Evolutionary conservation across 2,797 vertebrate species (phyloP).

Genomic region (Pantherophis vulpinus): DNA sequence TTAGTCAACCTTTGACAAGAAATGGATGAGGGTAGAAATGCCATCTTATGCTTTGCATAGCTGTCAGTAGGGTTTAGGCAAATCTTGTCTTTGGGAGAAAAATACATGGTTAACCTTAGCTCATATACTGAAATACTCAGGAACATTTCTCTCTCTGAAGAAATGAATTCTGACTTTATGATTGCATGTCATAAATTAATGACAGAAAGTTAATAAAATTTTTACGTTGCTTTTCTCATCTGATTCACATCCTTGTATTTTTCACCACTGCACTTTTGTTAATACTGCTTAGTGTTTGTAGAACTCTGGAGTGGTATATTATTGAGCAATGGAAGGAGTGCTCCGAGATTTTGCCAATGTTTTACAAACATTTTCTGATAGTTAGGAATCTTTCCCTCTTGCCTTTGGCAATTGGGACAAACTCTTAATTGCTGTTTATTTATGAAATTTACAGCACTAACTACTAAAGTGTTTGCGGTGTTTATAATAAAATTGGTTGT

Average conservation of each 20-base stretch:
- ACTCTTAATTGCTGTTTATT: background rate
- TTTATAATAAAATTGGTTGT: background rate
- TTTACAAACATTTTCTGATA: background rate
- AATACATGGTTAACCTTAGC: background rate
- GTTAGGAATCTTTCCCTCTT: background rate
- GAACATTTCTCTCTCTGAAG: background rate
- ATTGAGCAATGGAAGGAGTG: background rate
- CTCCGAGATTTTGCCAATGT: background rate
- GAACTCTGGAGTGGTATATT: background rate
- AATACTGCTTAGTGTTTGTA: background rate
- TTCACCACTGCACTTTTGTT: background rate
- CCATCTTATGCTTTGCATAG: background rate
- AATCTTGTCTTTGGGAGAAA: background rate
- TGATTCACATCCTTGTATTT: background rate
- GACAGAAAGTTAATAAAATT: background rate
- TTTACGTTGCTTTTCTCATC: background rate
- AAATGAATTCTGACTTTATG: background rate
- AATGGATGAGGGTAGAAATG: background rate
- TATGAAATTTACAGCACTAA: background rate
- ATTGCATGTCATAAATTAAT: background rate
- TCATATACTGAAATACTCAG: background rate
- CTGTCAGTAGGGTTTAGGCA: background rate
- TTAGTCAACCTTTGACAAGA: background rate
- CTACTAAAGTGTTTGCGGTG: background rate
- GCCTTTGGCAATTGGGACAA: background rate